A percentile compares a stretch with the other conserved stretches of the same genome.
Conservation (phyloP, 2,113 vertebrate species). For the Spilogale gracilis region DNA sequence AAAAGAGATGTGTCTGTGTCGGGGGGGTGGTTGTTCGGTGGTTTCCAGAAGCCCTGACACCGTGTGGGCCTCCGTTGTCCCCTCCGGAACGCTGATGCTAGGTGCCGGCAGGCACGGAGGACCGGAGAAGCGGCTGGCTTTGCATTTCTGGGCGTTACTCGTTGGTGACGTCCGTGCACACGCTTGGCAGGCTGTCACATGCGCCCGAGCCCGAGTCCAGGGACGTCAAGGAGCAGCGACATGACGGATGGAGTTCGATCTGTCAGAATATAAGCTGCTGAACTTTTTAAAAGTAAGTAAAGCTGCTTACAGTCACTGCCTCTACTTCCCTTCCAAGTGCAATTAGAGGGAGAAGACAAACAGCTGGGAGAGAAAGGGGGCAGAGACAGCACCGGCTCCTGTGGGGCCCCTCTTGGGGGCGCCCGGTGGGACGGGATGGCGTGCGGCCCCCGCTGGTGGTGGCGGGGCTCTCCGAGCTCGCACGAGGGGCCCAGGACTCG, state of each 20-base stretch:
- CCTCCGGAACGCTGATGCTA: not conserved
- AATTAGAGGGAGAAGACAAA: not conserved
- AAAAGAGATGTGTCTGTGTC: not conserved
- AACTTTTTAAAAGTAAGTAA: not conserved
- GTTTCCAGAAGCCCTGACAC: not conserved
- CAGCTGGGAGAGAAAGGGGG: not conserved
- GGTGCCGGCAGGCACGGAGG: fast-evolving
- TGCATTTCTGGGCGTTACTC: not conserved
- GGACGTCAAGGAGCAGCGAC: not conserved
- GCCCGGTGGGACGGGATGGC: not conserved
- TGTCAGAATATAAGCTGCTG: not conserved
- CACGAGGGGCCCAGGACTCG: not conserved
- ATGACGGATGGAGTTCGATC: not conserved
- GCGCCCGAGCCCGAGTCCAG: fast-evolving
- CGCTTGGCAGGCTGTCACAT: too few relatives aligned
- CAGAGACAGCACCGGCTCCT: not conserved
- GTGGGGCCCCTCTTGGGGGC: not conserved
- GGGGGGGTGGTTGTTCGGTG: not conserved
- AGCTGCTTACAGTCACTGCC: not conserved
- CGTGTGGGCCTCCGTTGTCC: not conserved
- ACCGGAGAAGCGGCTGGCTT: not conserved
- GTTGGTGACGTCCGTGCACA: not conserved
- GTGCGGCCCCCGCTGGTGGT: not conserved
- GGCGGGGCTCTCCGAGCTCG: not conserved
- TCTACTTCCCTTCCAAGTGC: not conserved